phyloP scores from a whole-genome alignment of 2,113 vertebrate species.

The Pachypanchax playfairii region DNA sequence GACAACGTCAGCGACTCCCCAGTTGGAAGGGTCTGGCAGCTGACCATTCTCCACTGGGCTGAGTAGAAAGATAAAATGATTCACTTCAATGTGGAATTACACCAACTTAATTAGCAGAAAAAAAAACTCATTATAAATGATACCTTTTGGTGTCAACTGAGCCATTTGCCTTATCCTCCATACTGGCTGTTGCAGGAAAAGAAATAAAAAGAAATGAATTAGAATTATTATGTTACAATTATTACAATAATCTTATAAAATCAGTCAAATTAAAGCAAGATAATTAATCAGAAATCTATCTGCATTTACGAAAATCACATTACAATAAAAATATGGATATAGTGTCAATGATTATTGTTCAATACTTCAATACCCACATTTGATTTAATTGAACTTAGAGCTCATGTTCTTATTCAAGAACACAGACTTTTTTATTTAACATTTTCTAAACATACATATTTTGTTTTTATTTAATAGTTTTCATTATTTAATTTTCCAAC shows the following conservation, averaged over 20 bases:
- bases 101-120: not conserved
- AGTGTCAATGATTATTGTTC: too few species aligned
- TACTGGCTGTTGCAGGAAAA: constrained; percentile 76
- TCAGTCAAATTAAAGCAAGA: not conserved
- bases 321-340: too few species aligned
- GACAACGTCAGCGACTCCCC: constrained; percentile 94
- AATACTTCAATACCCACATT: too few species aligned
- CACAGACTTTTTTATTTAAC: too few species aligned
- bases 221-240: too few species aligned
- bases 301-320: too few species aligned
- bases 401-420: too few species aligned
- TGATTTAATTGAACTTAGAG: too few species aligned
- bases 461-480: too few species aligned
- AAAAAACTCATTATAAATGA: constrained; percentile 11
- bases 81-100: not conserved
- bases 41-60: constrained; percentile 88
- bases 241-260: not conserved
- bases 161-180: constrained; percentile 97
- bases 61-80: not conserved
- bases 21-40: constrained; percentile 92
- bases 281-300: too few species aligned
- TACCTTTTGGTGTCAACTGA: constrained; percentile 93
- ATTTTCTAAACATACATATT: too few species aligned
- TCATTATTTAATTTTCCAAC: too few species aligned
- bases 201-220: not conserved